Percentiles rank a stretch among this genome's conserved stretches.
Conservation (phyloP, 2,888 invertebrate species). For the Melieria picta region DNA sequence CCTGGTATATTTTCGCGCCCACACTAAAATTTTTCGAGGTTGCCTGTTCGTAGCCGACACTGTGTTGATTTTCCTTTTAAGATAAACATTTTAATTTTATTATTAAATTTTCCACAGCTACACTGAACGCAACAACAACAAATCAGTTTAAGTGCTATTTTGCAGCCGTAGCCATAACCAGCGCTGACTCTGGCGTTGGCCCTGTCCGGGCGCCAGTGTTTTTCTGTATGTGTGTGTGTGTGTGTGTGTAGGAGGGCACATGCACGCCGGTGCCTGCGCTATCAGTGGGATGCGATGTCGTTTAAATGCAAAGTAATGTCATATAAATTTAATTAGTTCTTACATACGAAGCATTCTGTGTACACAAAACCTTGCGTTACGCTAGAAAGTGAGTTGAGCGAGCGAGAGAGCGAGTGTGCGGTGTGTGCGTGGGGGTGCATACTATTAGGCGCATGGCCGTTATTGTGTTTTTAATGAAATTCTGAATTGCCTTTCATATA, state of each 20-base stretch:
- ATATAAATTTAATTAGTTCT: constrained; percentile 50
- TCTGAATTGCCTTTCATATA: constrained; percentile 22
- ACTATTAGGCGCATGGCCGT: constrained; percentile 33
- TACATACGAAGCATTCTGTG: constrained; percentile 39
- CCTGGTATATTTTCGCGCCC: too few relatives aligned
- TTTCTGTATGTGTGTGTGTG: neutral
- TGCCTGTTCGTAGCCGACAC: too few relatives aligned
- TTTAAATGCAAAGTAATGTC: constrained; percentile 33
- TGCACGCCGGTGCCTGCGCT: neutral
- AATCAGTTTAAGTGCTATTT: constrained; percentile 45
- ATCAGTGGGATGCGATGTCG: neutral
- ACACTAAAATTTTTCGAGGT: too few relatives aligned
- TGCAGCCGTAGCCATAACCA: neutral
- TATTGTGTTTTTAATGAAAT: constrained; percentile 37
- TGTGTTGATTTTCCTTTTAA: constrained; percentile 13
- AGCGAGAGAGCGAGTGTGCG: neutral
- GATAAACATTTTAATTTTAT: constrained; percentile 36
- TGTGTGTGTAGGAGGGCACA: neutral
- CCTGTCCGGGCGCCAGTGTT: neutral
- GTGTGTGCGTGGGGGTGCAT: constrained; percentile 11
- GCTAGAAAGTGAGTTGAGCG: neutral
- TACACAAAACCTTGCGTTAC: too few relatives aligned
- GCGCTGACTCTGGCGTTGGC: neutral
- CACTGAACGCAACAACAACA: constrained; percentile 14
- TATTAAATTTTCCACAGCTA: constrained; percentile 34